A percentile compares a stretch with the other conserved stretches of the same genome.
These are phyloP conservation scores for Periphyllus acericola DNA, from an alignment of 2,888 invertebrate genomes.

Conservation along the genomic window DNA sequence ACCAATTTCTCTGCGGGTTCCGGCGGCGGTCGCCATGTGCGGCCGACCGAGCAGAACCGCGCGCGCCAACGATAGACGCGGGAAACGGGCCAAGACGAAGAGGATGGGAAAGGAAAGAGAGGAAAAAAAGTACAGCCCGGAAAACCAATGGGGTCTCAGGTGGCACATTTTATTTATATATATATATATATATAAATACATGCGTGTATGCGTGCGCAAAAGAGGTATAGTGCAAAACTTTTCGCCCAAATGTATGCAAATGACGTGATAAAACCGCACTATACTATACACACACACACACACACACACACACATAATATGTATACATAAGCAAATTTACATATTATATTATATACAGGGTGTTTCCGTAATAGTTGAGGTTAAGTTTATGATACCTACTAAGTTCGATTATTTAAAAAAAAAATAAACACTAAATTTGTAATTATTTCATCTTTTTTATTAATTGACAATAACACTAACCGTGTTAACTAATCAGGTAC, in stretches of 20 bases:
- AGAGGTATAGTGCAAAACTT: conserved; percentile 23
- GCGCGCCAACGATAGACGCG: background rate
- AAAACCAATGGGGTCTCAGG: conserved; percentile 51
- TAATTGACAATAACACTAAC: too few relatives aligned
- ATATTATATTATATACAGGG: too few relatives aligned
- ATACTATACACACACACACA: background rate
- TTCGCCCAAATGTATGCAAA: conserved; percentile 56
- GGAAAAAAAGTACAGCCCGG: conserved; percentile 11
- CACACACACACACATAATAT: background rate
- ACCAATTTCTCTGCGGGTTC: conserved; percentile 39
- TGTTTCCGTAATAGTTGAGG: too few relatives aligned
- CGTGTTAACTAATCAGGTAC: too few relatives aligned
- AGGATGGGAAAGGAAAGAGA: background rate
- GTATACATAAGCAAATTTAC: background rate
- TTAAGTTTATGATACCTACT: too few relatives aligned
- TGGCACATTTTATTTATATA: background rate
- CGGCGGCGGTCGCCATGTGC: conserved; percentile 14
- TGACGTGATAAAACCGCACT: conserved; percentile 57
- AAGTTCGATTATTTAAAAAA: too few relatives aligned
- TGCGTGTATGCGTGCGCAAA: background rate
- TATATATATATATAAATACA: background rate
- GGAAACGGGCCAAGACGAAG: background rate
- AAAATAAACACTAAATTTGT: too few relatives aligned
- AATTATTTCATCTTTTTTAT: too few relatives aligned
- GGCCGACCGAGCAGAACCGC: conserved; percentile 16